Evolutionary conservation across 2,113 vertebrate genomes (phyloP).

Genomic region (Uria lomvia): DNA sequence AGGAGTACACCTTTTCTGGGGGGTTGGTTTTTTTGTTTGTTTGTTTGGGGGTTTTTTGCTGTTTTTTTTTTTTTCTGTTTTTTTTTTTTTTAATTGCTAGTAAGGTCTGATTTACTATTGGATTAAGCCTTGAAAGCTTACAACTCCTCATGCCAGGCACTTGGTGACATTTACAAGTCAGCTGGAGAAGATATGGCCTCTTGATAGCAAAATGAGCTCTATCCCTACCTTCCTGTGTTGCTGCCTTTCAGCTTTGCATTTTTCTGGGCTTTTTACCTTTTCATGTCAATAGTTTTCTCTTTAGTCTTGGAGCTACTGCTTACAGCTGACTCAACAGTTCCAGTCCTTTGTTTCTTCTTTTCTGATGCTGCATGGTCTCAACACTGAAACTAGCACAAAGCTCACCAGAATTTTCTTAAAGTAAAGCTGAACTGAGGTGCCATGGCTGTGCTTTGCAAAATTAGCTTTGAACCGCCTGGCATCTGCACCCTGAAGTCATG

Average conservation of each 20-base stretch:
- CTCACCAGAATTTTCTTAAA: neutral
- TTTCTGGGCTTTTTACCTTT: neutral
- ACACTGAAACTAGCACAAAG: rapidly evolving
- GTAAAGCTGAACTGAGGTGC: neutral
- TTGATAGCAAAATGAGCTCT: neutral
- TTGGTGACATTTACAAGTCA: neutral
- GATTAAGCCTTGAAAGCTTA: neutral
- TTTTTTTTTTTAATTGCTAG: neutral
- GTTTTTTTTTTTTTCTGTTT: neutral
- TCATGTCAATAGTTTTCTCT: neutral
- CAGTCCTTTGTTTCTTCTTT: neutral
- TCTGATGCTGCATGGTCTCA: neutral
- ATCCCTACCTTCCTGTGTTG: neutral
- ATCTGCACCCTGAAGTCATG: neutral
- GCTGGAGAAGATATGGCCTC: neutral
- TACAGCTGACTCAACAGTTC: neutral
- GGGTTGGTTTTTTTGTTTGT: no score
- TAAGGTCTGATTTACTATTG: neutral
- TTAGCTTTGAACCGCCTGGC: neutral
- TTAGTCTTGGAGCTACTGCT: neutral
- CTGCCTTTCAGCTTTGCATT: neutral
- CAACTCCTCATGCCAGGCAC: neutral
- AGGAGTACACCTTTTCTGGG: neutral
- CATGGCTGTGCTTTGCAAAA: neutral
- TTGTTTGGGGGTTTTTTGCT: no score